Conservation (phyloP, 23 tunicate genomes). For the Halocynthia aurantium region DNA sequence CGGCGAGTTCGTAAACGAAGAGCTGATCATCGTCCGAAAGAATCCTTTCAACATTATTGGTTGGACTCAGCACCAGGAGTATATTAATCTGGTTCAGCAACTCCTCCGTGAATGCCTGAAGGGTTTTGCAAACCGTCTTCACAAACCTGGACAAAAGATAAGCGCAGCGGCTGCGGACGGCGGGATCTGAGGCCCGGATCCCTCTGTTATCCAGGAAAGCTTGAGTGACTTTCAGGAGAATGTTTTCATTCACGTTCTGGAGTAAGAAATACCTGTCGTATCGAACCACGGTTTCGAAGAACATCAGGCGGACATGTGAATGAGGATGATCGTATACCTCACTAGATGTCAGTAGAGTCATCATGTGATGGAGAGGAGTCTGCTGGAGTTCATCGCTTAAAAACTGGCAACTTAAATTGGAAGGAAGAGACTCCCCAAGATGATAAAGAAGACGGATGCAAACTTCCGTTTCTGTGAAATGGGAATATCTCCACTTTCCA, state of each 20-base stretch:
- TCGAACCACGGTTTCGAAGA: slow-evolving; percentile 84
- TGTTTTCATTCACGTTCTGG: slow-evolving; percentile 28
- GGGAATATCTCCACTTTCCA: slow-evolving; percentile 42
- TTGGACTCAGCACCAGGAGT: slow-evolving; percentile 41
- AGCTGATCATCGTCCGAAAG: slow-evolving; percentile 82
- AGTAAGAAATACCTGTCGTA: slow-evolving; percentile 72
- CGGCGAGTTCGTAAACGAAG: slow-evolving; percentile 80
- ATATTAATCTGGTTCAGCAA: slow-evolving; percentile 38
- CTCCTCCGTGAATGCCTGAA: slow-evolving; percentile 66
- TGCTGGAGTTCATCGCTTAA: slow-evolving; percentile 39
- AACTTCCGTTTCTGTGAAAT: slow-evolving; percentile 73
- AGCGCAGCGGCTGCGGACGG: slow-evolving; percentile 80
- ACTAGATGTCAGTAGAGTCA: slow-evolving; percentile 72
- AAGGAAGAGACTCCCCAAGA: slow-evolving; percentile 87
- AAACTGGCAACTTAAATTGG: slow-evolving; percentile 64
- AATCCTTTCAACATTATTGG: slow-evolving; percentile 24
- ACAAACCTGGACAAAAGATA: slow-evolving; percentile 87
- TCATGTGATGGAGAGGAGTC: slow-evolving; percentile 62
- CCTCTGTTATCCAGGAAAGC: slow-evolving; percentile 85
- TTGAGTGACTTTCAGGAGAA: slow-evolving; percentile 43
- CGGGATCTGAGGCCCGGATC: slow-evolving; percentile 40
- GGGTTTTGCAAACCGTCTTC: slow-evolving; percentile 61
- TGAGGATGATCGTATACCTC: slow-evolving; percentile 82
- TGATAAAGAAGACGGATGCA: slow-evolving; percentile 68
- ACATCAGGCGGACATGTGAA: slow-evolving; percentile 74